Conservation (phyloP, 2,797 vertebrate species). For the Spinus olivaceus region DNA sequence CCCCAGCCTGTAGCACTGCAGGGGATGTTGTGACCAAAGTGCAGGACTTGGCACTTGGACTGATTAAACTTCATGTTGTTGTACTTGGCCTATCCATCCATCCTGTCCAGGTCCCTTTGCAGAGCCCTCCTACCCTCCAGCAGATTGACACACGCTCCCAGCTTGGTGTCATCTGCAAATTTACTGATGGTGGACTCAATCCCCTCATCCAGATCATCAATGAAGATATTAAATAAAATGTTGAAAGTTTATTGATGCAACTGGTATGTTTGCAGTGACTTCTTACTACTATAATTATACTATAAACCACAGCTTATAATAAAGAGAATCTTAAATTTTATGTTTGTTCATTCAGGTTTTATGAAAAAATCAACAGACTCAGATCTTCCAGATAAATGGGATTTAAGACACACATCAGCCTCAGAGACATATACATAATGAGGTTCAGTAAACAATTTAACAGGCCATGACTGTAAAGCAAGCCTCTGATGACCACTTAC, state of each 20-base stretch:
- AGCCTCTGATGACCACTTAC: slow-evolving; percentile 22
- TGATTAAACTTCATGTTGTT: background rate
- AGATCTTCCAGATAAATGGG: background rate
- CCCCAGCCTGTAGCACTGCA: background rate
- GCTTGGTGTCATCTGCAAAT: background rate
- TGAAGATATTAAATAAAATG: background rate
- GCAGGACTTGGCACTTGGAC: background rate
- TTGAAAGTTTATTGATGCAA: background rate
- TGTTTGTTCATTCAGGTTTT: background rate
- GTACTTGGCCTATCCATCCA: background rate
- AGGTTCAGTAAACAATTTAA: slow-evolving; percentile 6
- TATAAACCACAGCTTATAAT: background rate
- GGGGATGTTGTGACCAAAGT: background rate
- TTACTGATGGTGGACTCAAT: background rate
- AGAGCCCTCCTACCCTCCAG: background rate
- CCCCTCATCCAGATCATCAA: background rate
- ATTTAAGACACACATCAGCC: background rate
- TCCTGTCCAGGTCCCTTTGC: background rate
- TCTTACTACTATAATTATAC: background rate
- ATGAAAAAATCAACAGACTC: background rate
- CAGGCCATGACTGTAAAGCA: background rate
- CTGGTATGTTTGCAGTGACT: background rate
- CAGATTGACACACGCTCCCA: background rate
- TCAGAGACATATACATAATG: background rate
- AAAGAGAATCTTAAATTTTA: background rate